Percentiles rank a stretch among this genome's conserved stretches.
Conservation (phyloP, 2,888 invertebrate genomes). For the Ferrisia virgata region DNA sequence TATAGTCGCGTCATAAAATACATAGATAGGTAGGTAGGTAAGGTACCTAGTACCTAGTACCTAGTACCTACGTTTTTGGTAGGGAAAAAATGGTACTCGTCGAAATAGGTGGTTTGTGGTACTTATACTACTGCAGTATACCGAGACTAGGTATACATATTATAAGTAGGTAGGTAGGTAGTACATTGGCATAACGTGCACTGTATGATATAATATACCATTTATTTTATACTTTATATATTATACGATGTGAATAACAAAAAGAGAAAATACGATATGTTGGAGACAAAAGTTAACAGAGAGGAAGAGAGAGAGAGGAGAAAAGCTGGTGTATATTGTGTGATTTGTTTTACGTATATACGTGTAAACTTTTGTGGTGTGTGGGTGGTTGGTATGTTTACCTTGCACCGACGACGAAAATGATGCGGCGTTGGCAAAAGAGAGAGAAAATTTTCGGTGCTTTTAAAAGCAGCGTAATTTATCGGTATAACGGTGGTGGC, state of each 20-base stretch:
- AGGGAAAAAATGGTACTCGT: background rate
- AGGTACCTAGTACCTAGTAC: too few species aligned
- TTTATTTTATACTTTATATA: too few species aligned
- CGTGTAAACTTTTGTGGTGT: background rate
- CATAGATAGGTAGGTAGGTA: background rate
- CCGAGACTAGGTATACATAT: too few species aligned
- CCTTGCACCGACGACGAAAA: background rate
- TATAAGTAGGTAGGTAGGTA: background rate
- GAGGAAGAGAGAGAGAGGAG: background rate
- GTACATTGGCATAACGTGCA: background rate
- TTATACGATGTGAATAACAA: background rate
- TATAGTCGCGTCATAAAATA: background rate
- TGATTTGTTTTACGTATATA: background rate
- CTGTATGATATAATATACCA: background rate
- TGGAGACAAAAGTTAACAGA: too few species aligned
- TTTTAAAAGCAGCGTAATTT: background rate
- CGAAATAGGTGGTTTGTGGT: background rate
- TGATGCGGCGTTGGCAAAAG: background rate
- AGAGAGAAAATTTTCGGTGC: background rate
- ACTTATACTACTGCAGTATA: too few species aligned
- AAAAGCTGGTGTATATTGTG: background rate
- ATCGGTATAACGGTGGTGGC: background rate
- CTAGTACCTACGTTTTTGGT: too few species aligned
- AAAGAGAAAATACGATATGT: background rate
- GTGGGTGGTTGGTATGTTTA: background rate